Evolutionary conservation across 1,140 invertebrate genomes (phyloP).

Genomic region (Ceratina australensis): DNA sequence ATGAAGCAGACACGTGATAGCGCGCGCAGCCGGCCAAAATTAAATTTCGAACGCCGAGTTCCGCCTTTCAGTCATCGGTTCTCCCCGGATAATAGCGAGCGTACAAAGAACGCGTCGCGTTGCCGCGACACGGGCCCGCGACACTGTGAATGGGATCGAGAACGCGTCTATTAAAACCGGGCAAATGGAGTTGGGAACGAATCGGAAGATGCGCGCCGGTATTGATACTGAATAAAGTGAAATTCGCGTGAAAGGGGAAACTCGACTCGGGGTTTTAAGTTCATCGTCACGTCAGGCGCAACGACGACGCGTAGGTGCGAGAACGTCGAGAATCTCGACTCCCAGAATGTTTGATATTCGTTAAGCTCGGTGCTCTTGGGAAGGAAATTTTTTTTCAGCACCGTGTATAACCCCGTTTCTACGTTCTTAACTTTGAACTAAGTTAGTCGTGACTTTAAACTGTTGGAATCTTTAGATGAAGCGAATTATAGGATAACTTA

Average conservation of each 20-base stretch:
- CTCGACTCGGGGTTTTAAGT: not conserved
- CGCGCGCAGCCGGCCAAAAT: not conserved
- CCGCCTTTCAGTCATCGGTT: conserved; percentile 14
- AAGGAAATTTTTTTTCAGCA: not conserved
- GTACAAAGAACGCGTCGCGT: conserved; percentile 6
- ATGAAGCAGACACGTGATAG: conserved; percentile 1
- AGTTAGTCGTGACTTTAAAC: not conserved
- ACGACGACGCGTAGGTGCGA: not conserved
- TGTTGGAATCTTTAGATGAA: not conserved
- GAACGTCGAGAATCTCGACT: not conserved
- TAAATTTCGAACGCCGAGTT: conserved; percentile 23
- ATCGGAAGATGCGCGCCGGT: not conserved
- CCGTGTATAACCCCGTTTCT: too few relatives aligned
- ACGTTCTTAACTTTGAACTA: not conserved
- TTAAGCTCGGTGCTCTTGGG: not conserved
- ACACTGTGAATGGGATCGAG: conserved; percentile 10
- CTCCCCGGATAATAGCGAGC: not conserved
- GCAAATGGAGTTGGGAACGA: not conserved
- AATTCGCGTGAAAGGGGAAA: conserved; percentile 20
- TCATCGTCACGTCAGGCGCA: not conserved
- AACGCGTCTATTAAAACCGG: conserved; percentile 1
- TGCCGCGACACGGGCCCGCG: not conserved
- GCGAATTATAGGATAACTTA: not conserved
- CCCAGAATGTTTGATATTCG: conserved; percentile 21
- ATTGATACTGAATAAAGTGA: not conserved